phyloP scores from a whole-genome alignment of 2,113 vertebrate species.

The Corydoras sp. region DNA sequence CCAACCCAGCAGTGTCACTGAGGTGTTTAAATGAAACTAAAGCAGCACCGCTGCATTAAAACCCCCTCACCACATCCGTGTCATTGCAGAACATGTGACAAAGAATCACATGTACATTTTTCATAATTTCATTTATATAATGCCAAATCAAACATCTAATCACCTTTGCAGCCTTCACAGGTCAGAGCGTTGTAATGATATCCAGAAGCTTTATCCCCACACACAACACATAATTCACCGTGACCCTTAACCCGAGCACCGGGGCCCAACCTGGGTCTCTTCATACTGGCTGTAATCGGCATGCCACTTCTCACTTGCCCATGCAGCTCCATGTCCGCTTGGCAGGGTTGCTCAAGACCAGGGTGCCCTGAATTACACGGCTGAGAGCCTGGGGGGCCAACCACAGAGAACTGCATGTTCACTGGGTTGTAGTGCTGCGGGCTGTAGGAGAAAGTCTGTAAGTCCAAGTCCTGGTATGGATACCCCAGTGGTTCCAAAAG shows the following conservation, averaged over 20 bases:
- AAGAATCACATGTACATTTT: too few species aligned
- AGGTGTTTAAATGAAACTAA: too few species aligned
- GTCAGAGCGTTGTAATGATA: conserved; percentile 95
- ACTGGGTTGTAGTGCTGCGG: conserved; percentile 71
- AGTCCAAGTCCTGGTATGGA: conserved; percentile 74
- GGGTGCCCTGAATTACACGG: conserved; percentile 64
- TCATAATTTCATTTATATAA: not conserved
- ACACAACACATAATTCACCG: conserved; percentile 88
- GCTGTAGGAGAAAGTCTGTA: conserved; percentile 73
- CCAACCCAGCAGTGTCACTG: too few species aligned
- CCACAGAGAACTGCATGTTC: conserved; percentile 69
- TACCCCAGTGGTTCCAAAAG: conserved; percentile 79
- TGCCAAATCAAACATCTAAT: not conserved
- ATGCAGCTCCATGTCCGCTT: conserved; percentile 43
- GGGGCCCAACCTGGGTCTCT: conserved; percentile 65
- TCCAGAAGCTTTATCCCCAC: conserved; percentile 88
- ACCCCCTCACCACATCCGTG: too few species aligned
- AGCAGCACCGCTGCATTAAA: too few species aligned
- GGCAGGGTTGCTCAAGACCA: conserved; percentile 56
- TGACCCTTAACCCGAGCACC: conserved; percentile 72
- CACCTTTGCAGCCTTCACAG: conserved; percentile 95
- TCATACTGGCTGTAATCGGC: conserved; percentile 56
- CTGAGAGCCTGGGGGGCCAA: conserved; percentile 64
- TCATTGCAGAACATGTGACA: too few species aligned
- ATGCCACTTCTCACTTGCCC: conserved; percentile 51